Conservation (phyloP, 2,888 invertebrate species). For the Eulithis testata region DNA sequence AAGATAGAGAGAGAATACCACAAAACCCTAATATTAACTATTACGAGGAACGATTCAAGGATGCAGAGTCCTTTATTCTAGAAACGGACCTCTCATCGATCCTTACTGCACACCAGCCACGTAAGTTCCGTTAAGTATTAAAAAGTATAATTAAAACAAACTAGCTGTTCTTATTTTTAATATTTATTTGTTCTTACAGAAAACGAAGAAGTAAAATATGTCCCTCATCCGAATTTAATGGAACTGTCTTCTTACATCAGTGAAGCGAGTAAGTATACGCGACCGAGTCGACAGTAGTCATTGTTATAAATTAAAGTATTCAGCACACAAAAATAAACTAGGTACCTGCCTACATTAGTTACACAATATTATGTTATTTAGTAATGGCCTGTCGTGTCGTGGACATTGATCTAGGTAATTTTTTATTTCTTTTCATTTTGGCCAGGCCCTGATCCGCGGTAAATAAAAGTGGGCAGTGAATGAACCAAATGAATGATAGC, state of each 20-base stretch:
- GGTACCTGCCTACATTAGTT: no score
- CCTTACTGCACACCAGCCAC: constrained; percentile 55
- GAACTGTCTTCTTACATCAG: constrained; percentile 79
- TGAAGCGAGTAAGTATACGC: constrained; percentile 73
- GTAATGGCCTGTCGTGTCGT: no score
- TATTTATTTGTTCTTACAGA: constrained; percentile 49
- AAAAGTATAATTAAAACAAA: neutral
- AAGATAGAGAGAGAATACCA: constrained; percentile 58
- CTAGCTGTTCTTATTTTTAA: no score
- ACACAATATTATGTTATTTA: no score
- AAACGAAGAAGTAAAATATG: constrained; percentile 73
- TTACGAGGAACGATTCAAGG: constrained; percentile 88
- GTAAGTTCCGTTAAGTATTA: constrained; percentile 56
- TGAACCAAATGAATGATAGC: no score
- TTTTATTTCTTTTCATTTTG: no score
- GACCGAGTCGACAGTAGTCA: no score
- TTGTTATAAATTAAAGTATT: no score
- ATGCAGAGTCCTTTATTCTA: constrained; percentile 91
- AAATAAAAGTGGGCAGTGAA: no score
- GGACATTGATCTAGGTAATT: no score
- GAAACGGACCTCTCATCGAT: constrained; percentile 84
- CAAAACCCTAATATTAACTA: constrained; percentile 68
- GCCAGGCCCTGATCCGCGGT: no score
- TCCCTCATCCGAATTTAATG: constrained; percentile 75
- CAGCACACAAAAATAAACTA: no score